A percentile compares a stretch with the other conserved stretches of the same genome.
phyloP scores from a whole-genome alignment of 1,140 invertebrate species.

The Drosophila parvula region DNA sequence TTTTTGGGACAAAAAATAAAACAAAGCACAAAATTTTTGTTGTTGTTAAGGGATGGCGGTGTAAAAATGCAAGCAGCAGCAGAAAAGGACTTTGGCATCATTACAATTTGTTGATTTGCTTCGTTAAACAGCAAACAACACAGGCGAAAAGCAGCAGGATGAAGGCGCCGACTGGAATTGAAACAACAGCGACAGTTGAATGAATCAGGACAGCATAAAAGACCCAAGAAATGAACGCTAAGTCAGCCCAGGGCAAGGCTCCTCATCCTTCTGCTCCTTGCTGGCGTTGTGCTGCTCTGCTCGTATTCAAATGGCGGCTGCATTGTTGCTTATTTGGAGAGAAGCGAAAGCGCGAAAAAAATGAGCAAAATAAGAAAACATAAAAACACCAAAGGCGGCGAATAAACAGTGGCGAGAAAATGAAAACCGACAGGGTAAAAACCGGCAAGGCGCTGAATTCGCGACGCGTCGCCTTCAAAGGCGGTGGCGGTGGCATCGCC shows the following conservation, averaged over 20 bases:
- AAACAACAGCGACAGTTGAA: conserved; percentile 62
- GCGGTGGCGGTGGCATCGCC: conserved; percentile 30
- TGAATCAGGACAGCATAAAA: conserved; percentile 61
- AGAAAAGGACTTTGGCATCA: conserved; percentile 73
- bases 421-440: conserved; percentile 49
- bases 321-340: conserved; percentile 46
- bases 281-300: not conserved
- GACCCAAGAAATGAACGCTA: conserved; percentile 43
- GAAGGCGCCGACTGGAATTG: conserved; percentile 53
- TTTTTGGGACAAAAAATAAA: conserved; percentile 19
- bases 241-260: conserved; percentile 37
- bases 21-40: conserved; percentile 21
- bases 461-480: conserved; percentile 67
- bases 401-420: conserved; percentile 45
- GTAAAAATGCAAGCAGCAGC: conserved; percentile 74
- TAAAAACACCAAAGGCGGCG: conserved; percentile 40
- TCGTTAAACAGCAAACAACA: conserved; percentile 82
- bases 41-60: conserved; percentile 3
- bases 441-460: conserved; percentile 66
- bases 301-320: conserved; percentile 64
- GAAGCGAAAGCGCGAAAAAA: conserved; percentile 41
- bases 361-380: conserved; percentile 48
- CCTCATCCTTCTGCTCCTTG: conserved; percentile 30
- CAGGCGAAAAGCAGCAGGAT: conserved; percentile 20
- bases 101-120: conserved; percentile 83